phyloP scores from a whole-genome alignment of 2,888 invertebrate species.

The Argynnis bischoffii region DNA sequence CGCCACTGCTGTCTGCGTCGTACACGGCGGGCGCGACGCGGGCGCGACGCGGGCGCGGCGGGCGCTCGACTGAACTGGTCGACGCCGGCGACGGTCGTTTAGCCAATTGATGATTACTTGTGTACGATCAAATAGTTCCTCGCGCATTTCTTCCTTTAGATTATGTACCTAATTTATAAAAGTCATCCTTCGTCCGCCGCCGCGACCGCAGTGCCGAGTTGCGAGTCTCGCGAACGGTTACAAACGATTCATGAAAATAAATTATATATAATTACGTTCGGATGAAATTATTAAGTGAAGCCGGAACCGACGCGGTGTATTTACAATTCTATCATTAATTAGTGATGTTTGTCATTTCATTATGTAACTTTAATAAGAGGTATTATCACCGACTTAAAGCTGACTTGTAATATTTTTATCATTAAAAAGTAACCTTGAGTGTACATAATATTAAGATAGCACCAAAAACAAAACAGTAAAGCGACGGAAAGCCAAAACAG shows the following conservation, averaged over 20 bases:
- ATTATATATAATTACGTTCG: too few species aligned
- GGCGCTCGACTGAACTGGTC: conserved; percentile 12
- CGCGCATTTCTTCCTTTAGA: not conserved
- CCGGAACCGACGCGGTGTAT: not conserved
- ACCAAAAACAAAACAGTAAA: conserved; percentile 1
- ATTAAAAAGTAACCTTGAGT: too few species aligned
- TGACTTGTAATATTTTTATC: too few species aligned
- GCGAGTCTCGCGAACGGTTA: not conserved
- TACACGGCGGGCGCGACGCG: not conserved
- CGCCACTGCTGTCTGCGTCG: not conserved
- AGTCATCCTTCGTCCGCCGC: not conserved
- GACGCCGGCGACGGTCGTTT: conserved; percentile 40
- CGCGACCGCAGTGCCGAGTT: not conserved
- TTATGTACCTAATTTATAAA: conserved; percentile 5
- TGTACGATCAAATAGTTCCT: conserved; percentile 1
- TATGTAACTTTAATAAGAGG: too few species aligned
- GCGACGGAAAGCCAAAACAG: not conserved
- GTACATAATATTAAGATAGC: not conserved
- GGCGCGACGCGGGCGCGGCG: not conserved
- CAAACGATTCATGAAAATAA: not conserved
- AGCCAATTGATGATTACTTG: conserved; percentile 43
- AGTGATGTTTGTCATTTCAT: too few species aligned
- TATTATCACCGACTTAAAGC: too few species aligned
- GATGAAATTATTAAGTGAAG: not conserved
- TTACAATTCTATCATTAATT: too few species aligned